Conservation (phyloP, 2,888 invertebrate genomes). For the Drosophila neotestacea region DNA sequence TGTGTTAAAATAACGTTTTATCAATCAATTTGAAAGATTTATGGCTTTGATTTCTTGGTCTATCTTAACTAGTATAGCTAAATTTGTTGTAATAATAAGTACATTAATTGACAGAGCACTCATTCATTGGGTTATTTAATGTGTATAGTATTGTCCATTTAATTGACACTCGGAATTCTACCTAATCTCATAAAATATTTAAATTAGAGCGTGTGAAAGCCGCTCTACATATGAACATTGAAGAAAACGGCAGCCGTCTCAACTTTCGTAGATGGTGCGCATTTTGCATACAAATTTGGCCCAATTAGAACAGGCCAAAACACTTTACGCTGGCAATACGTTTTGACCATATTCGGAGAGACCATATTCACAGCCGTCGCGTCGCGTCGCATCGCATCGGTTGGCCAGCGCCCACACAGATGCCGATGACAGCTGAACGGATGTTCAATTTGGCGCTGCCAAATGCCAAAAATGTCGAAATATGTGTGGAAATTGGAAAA, state of each 20-base stretch:
- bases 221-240: constrained; percentile 32
- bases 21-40: background rate
- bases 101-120: background rate
- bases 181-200: constrained; percentile 50
- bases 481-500: constrained; percentile 26
- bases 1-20: background rate
- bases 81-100: background rate
- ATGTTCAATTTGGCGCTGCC: constrained; percentile 49
- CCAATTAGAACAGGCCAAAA: constrained; percentile 64
- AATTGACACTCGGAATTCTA: constrained; percentile 38
- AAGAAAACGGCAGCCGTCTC: constrained; percentile 53
- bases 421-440: constrained; percentile 64
- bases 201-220: constrained; percentile 78
- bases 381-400: background rate
- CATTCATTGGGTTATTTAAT: constrained; percentile 1
- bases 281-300: constrained; percentile 76
- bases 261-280: constrained; percentile 47
- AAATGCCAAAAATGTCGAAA: constrained; percentile 23
- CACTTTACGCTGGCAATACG: constrained; percentile 27
- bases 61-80: background rate
- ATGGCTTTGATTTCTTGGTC: background rate
- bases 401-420: constrained; percentile 49
- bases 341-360: constrained; percentile 53
- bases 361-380: constrained; percentile 15
- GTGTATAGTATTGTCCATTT: constrained; percentile 14